A percentile compares a stretch with the other conserved stretches of the same genome.
phyloP scores from a whole-genome alignment of 2,888 invertebrate genomes.

The Pollenia labialis region DNA sequence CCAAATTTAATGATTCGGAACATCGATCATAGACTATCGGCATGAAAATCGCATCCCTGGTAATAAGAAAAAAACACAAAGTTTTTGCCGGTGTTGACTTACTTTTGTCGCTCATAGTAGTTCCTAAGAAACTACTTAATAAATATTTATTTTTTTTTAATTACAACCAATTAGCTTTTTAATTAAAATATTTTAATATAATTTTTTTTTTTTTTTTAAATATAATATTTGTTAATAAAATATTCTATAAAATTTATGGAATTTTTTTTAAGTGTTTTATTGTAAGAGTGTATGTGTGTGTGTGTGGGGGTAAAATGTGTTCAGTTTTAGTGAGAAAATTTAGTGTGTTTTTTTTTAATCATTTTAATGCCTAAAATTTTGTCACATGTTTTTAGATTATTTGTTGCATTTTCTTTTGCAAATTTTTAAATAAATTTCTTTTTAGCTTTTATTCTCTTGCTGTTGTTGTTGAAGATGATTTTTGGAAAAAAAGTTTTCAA shows the following conservation, averaged over 20 bases:
- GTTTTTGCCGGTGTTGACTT: too few relatives aligned
- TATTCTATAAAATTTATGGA: conserved; percentile 64
- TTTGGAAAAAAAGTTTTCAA: conserved; percentile 19
- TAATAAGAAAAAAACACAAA: too few relatives aligned
- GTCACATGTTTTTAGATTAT: conserved; percentile 13
- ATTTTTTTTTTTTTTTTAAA: conserved; percentile 18
- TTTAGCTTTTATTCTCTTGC: conserved; percentile 57
- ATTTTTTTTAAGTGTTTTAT: conserved; percentile 17
- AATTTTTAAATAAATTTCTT: not conserved
- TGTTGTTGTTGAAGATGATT: conserved; percentile 44
- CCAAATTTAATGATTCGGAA: too few relatives aligned
- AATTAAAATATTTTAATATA: conserved; percentile 44
- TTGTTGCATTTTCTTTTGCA: conserved; percentile 3
- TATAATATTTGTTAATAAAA: conserved; percentile 41
- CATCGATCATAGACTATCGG: too few relatives aligned
- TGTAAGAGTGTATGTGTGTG: conserved; percentile 6
- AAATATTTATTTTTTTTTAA: conserved; percentile 45
- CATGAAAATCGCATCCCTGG: too few relatives aligned
- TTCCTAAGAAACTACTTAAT: conserved; percentile 52
- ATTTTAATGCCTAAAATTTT: conserved; percentile 65
- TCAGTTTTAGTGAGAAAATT: conserved; percentile 1
- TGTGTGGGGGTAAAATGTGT: not conserved
- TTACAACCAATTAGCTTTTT: conserved; percentile 73
- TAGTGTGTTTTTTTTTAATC: conserved; percentile 8
- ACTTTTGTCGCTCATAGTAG: not conserved